These are phyloP conservation scores for Hafferia zeledoni DNA, from an alignment of 2,797 vertebrate genomes.

Conservation along the genomic window DNA sequence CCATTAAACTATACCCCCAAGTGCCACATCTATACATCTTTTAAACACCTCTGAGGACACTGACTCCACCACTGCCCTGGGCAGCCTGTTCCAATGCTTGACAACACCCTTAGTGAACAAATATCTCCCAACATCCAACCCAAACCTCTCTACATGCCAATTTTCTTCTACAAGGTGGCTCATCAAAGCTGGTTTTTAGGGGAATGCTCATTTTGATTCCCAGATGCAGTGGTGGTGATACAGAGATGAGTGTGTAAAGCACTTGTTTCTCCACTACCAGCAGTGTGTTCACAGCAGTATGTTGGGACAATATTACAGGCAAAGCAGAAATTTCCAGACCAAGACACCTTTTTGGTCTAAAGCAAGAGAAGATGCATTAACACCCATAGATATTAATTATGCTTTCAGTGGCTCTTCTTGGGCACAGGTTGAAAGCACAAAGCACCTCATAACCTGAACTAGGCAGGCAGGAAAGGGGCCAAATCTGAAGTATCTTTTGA, in stretches of 20 bases:
- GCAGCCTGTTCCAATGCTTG: background rate
- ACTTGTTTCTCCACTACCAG: background rate
- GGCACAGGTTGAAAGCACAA: background rate
- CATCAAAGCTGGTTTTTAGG: background rate
- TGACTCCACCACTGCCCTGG: background rate
- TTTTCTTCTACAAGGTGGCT: background rate
- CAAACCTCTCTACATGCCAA: background rate
- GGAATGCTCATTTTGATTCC: background rate
- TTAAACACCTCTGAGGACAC: background rate
- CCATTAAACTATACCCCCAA: too few relatives aligned
- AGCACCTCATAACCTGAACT: background rate
- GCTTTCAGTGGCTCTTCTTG: background rate
- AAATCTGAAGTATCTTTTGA: background rate
- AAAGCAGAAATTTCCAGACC: background rate
- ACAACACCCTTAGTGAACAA: background rate
- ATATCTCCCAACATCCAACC: background rate
- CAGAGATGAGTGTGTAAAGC: fast-evolving
- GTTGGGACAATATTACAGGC: background rate
- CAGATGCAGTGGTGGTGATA: background rate
- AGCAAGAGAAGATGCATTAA: background rate
- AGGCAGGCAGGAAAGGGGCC: background rate
- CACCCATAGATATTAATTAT: background rate
- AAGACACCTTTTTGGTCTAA: background rate
- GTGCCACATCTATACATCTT: background rate
- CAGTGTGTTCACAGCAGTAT: fast-evolving